These are phyloP conservation scores for Seriola dumerili DNA, from an alignment of 2,113 vertebrate genomes.

Conservation along the genomic window DNA sequence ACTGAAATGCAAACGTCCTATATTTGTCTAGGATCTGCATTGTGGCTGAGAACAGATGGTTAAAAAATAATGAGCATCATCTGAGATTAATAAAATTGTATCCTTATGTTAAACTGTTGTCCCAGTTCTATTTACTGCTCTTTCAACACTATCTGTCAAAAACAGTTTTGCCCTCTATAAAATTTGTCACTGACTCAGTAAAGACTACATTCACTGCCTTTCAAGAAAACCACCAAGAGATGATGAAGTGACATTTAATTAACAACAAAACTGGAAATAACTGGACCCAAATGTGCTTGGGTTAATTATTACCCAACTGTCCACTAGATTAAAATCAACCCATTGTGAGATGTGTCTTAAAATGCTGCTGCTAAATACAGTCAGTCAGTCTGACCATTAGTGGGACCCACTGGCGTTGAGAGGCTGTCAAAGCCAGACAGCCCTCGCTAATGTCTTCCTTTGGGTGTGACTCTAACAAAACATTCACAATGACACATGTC, in stretches of 20 bases:
- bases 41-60: not conserved
- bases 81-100: slow-evolving; percentile 7
- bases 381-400: slow-evolving; percentile 14
- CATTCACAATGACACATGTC: slow-evolving; percentile 77
- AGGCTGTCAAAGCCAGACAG: slow-evolving; percentile 81
- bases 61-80: slow-evolving; percentile 3
- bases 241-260: slow-evolving; percentile 56
- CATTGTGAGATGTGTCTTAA: slow-evolving; percentile 68
- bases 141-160: slow-evolving; percentile 2
- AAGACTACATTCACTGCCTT: slow-evolving; percentile 21
- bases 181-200: not conserved
- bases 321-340: slow-evolving; percentile 11
- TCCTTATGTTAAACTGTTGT: not conserved
- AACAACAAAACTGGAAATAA: slow-evolving; percentile 29
- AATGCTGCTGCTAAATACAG: slow-evolving; percentile 60
- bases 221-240: slow-evolving; percentile 17
- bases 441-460: slow-evolving; percentile 50
- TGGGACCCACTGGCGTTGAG: slow-evolving; percentile 45
- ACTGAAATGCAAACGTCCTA: not conserved
- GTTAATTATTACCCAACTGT: slow-evolving; percentile 45
- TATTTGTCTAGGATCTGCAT: slow-evolving; percentile 7
- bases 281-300: not conserved
- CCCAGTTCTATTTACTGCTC: not conserved
- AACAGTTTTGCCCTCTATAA: not conserved
- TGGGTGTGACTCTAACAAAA: slow-evolving; percentile 47